These are phyloP conservation scores for Theodoxus fluviatilis DNA, from an alignment of 2,888 invertebrate species.

Conservation along the genomic window DNA sequence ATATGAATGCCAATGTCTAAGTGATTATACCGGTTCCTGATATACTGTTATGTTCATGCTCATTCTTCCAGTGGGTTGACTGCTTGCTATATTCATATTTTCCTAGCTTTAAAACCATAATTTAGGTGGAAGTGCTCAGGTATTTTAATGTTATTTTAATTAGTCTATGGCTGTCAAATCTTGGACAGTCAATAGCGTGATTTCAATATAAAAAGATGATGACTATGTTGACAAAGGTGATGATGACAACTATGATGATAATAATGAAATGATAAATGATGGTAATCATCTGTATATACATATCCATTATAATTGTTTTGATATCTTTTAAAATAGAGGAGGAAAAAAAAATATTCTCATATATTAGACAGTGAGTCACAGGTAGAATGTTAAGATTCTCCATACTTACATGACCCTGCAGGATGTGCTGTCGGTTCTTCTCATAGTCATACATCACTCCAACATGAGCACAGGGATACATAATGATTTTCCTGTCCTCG, in stretches of 20 bases:
- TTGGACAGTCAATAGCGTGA: too few relatives aligned
- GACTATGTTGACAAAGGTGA: neutral
- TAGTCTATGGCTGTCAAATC: too few relatives aligned
- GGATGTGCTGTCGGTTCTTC: constrained; percentile 70
- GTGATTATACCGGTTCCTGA: too few relatives aligned
- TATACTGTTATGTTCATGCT: too few relatives aligned
- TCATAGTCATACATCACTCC: constrained; percentile 74
- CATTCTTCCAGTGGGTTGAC: too few relatives aligned
- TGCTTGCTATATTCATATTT: too few relatives aligned
- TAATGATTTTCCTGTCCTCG: constrained; percentile 68
- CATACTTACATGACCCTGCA: constrained; percentile 75
- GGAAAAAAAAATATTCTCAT: neutral
- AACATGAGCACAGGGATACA: constrained; percentile 74
- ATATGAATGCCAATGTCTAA: too few relatives aligned
- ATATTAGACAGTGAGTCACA: neutral
- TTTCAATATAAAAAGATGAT: neutral
- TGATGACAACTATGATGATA: neutral
- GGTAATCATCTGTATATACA: neutral
- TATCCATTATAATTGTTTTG: neutral
- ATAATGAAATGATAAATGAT: neutral
- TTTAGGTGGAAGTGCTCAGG: too few relatives aligned
- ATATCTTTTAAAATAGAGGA: neutral
- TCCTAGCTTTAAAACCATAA: too few relatives aligned
- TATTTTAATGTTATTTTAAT: too few relatives aligned
- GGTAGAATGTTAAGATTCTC: neutral